These are phyloP conservation scores for Orientallactaga bullata DNA, from an alignment of 2,113 vertebrate species.

Conservation along the genomic window DNA sequence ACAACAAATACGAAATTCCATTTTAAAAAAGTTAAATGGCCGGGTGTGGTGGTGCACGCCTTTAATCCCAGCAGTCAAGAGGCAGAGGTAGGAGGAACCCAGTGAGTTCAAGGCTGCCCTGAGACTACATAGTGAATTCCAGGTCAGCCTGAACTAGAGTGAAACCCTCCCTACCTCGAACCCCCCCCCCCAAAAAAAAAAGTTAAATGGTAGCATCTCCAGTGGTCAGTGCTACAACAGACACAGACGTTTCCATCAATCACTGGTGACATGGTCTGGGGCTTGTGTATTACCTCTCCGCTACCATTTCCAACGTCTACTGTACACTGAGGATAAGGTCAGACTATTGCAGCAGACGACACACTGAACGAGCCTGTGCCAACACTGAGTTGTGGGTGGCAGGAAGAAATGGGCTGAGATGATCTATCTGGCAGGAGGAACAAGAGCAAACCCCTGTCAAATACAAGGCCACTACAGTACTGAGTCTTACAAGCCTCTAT, in stretches of 20 bases:
- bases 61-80: too few relatives aligned
- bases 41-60: too few relatives aligned
- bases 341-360: background rate
- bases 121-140: too few relatives aligned
- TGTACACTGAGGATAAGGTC: background rate
- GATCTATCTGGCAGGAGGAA: background rate
- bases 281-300: background rate
- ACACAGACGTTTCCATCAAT: background rate
- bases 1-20: background rate
- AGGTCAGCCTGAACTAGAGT: too few relatives aligned
- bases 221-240: background rate
- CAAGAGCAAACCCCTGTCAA: background rate
- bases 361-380: background rate
- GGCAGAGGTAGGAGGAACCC: too few relatives aligned
- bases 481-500: background rate
- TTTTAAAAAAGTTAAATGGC: slow-evolving; percentile 18
- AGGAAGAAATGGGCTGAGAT: background rate
- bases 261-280: background rate
- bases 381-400: background rate
- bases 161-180: too few relatives aligned
- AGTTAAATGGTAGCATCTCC: background rate
- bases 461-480: background rate
- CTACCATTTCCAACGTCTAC: background rate
- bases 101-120: too few relatives aligned
- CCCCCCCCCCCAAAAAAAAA: too few relatives aligned